phyloP scores from a whole-genome alignment of 2,113 vertebrate species.

The Scolopax mira region DNA sequence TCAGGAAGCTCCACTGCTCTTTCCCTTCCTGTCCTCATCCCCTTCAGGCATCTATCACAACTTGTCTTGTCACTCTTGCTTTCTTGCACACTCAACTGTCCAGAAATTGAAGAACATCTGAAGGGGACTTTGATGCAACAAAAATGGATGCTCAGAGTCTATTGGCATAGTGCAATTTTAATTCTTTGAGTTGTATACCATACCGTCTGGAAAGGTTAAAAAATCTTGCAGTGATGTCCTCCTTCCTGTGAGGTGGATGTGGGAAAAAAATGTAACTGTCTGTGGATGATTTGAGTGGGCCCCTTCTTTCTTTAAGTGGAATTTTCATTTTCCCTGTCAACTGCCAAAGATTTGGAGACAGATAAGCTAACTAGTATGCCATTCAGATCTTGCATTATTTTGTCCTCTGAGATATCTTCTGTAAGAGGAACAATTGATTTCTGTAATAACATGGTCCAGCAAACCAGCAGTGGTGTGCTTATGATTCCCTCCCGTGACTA shows the following conservation, averaged over 20 bases:
- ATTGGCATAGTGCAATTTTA: not conserved
- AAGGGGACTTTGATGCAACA: not conserved
- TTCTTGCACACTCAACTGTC: not conserved
- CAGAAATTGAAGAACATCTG: not conserved
- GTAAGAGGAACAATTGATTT: conserved; percentile 54
- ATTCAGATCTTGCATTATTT: not conserved
- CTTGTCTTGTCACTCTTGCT: not conserved
- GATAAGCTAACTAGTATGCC: not conserved
- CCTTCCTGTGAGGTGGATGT: not conserved
- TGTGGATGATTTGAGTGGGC: not conserved
- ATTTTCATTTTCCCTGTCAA: not conserved
- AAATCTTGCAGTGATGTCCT: not conserved
- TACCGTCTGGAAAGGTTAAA: not conserved
- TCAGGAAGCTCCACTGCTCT: not conserved
- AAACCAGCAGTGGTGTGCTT: conserved; percentile 21
- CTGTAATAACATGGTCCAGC: not conserved
- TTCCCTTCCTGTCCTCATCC: not conserved
- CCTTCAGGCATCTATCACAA: not conserved
- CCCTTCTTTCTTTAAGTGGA: not conserved
- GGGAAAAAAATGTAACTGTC: not conserved
- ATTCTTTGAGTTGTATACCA: not conserved
- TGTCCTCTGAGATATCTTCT: not conserved
- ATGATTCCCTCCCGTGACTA: conserved; percentile 40
- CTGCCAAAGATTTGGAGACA: not conserved
- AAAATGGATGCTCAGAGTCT: not conserved